These are phyloP conservation scores for Cirrhinus mrigala DNA, from an alignment of 2,797 vertebrate species.

Conservation along the genomic window DNA sequence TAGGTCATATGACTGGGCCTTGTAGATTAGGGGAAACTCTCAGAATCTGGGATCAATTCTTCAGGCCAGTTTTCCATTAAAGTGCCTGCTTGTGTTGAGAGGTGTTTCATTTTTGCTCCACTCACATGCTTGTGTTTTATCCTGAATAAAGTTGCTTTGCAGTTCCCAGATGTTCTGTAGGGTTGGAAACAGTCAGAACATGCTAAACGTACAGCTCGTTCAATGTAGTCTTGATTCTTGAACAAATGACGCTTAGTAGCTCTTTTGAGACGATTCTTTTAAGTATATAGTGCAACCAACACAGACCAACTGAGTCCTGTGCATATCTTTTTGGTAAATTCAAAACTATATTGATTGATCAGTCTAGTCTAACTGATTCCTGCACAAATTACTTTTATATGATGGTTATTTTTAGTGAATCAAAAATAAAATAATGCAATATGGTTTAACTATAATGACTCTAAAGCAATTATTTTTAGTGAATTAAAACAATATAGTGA, in stretches of 20 bases:
- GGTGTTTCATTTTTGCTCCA: neutral
- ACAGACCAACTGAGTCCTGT: neutral
- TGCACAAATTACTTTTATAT: neutral
- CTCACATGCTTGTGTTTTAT: conserved; percentile 1
- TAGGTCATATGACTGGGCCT: conserved; percentile 37
- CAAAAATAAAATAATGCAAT: too few relatives aligned
- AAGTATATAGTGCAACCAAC: neutral
- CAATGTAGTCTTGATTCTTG: neutral
- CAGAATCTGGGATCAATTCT: conserved; percentile 64
- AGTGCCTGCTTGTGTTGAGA: conserved; percentile 43
- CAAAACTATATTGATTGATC: neutral
- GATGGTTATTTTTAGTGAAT: neutral
- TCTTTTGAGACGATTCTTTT: neutral
- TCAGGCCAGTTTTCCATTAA: conserved; percentile 65
- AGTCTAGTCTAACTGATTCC: neutral
- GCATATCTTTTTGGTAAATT: neutral
- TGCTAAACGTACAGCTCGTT: neutral
- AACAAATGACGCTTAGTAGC: neutral
- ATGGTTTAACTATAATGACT: neutral
- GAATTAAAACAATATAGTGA: neutral
- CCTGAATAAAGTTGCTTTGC: neutral
- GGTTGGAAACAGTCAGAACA: neutral
- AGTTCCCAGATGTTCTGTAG: neutral
- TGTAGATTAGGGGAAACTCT: conserved; percentile 54
- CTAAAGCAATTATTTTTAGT: neutral